These are phyloP conservation scores for Odontocolon sp. DNA, from an alignment of 2,888 invertebrate genomes.

Conservation along the genomic window DNA sequence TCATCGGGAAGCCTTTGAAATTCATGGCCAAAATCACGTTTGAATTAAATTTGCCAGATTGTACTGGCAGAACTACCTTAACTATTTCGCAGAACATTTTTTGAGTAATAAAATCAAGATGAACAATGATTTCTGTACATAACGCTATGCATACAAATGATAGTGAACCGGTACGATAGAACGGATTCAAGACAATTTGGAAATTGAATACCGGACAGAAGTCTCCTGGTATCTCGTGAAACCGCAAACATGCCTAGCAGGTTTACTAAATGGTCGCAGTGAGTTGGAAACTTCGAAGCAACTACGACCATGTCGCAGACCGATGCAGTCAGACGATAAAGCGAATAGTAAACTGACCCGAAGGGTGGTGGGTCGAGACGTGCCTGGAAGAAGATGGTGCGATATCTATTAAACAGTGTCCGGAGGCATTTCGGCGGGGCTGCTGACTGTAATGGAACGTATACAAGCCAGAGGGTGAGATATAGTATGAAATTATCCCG, in stretches of 20 bases:
- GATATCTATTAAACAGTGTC: slow-evolving; percentile 37
- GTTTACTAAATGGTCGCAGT: slow-evolving; percentile 23
- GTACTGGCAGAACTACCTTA: too few relatives aligned
- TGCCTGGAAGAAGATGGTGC: slow-evolving; percentile 42
- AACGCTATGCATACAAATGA: slow-evolving; percentile 9
- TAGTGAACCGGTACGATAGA: slow-evolving; percentile 22
- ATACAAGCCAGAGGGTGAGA: slow-evolving; percentile 27
- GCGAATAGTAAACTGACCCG: slow-evolving; percentile 46
- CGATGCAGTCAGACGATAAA: slow-evolving; percentile 48
- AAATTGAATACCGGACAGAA: slow-evolving; percentile 49
- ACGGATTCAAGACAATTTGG: slow-evolving; percentile 49
- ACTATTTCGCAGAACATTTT: too few relatives aligned
- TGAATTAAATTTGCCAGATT: too few relatives aligned
- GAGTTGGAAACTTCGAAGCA: slow-evolving; percentile 8
- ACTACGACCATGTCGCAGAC: slow-evolving; percentile 11
- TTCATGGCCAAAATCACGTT: too few relatives aligned
- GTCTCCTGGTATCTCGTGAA: background rate
- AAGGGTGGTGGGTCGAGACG: slow-evolving; percentile 11
- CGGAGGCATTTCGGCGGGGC: slow-evolving; percentile 19
- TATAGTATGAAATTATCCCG: slow-evolving; percentile 29
- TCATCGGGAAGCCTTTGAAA: too few relatives aligned
- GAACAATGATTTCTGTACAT: slow-evolving; percentile 11
- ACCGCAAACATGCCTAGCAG: slow-evolving; percentile 14
- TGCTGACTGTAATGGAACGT: slow-evolving; percentile 25
- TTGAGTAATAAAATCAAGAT: background rate